Percentiles rank a stretch among this genome's conserved stretches.
phyloP scores from a whole-genome alignment of 2,888 invertebrate species.

The Pimpla rufipes region DNA sequence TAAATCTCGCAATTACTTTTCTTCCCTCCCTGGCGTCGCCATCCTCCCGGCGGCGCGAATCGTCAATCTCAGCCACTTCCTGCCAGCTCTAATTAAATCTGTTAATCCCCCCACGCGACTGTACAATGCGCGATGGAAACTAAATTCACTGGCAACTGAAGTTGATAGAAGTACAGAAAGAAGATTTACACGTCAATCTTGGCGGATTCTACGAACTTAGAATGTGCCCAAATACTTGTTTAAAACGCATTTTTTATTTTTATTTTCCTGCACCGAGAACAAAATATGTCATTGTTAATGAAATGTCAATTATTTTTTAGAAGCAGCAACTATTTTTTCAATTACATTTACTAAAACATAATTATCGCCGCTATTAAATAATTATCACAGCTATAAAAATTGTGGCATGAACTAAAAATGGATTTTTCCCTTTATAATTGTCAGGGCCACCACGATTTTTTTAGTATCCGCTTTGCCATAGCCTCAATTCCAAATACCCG shows the following conservation, averaged over 20 bases:
- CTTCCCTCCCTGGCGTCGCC: background rate
- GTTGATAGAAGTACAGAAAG: background rate
- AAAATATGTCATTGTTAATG: too few relatives aligned
- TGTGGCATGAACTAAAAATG: too few relatives aligned
- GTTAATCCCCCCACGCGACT: constrained; percentile 30
- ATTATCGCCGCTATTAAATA: too few relatives aligned
- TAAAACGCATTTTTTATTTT: background rate
- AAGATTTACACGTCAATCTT: background rate
- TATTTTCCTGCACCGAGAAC: background rate
- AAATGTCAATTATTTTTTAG: too few relatives aligned
- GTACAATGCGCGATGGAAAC: constrained; percentile 1
- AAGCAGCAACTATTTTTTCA: too few relatives aligned
- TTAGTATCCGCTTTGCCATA: background rate
- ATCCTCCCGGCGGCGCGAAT: constrained; percentile 3
- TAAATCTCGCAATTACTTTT: constrained; percentile 49
- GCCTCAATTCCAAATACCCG: background rate
- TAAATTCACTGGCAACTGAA: constrained; percentile 8
- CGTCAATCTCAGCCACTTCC: constrained; percentile 12
- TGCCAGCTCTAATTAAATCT: constrained; percentile 46
- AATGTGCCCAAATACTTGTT: too few relatives aligned
- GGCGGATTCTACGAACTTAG: too few relatives aligned
- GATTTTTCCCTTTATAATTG: too few relatives aligned
- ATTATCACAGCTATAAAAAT: too few relatives aligned
- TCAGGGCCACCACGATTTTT: too few relatives aligned
- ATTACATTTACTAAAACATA: too few relatives aligned